phyloP scores from a whole-genome alignment of 1,140 invertebrate genomes.

The Chironomus striatipennis region DNA sequence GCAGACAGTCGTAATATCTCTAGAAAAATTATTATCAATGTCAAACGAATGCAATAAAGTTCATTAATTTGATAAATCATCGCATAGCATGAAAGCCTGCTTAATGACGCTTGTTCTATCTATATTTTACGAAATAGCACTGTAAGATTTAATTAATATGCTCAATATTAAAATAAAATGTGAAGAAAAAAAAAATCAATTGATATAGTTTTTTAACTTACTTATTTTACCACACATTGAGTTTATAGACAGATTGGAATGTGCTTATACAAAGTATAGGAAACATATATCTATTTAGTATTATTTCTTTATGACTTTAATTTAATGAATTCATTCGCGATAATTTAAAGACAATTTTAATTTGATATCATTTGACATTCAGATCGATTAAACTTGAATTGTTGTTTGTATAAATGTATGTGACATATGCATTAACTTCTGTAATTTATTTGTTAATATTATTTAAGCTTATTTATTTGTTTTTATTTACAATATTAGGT shows the following conservation, averaged over 20 bases:
- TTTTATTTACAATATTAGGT: no score
- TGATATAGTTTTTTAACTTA: neutral
- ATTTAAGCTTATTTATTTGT: neutral
- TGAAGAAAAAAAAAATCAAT: neutral
- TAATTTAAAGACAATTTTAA: constrained; percentile 15
- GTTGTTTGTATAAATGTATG: neutral
- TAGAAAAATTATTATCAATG: constrained; percentile 9
- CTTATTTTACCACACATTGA: neutral
- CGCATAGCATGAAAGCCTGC: neutral
- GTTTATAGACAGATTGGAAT: constrained; percentile 5
- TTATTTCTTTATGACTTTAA: neutral
- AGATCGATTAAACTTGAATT: neutral
- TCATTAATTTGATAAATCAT: constrained; percentile 14
- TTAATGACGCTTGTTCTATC: neutral
- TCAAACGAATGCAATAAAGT: neutral
- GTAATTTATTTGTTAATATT: neutral
- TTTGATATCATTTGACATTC: constrained; percentile 8
- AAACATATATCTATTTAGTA: neutral
- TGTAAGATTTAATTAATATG: constrained; percentile 17
- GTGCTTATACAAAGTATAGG: neutral
- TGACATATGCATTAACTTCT: constrained; percentile 1
- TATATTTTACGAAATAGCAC: neutral
- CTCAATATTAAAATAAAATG: neutral
- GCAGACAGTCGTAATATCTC: neutral
- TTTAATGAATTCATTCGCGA: constrained; percentile 9